These are phyloP conservation scores for Fringilla coelebs DNA, from an alignment of 2,797 vertebrate genomes.

Conservation along the genomic window DNA sequence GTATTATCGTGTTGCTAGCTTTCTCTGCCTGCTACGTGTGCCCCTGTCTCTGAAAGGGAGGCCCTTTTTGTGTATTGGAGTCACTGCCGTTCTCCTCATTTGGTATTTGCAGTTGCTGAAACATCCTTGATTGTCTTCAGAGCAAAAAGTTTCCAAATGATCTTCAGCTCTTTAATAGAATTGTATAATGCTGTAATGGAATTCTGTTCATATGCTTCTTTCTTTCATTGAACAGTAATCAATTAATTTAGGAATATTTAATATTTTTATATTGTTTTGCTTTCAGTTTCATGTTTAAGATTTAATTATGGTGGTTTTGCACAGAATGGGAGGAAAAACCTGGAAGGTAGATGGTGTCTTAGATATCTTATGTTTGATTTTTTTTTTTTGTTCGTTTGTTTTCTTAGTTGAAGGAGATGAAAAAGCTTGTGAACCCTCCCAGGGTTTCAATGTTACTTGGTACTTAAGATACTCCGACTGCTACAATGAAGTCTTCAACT, in stretches of 20 bases:
- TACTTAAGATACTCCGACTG: constrained; percentile 92
- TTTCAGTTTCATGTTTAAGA: neutral
- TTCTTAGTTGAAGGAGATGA: constrained; percentile 82
- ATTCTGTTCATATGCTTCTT: neutral
- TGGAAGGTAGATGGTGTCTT: neutral
- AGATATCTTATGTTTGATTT: neutral
- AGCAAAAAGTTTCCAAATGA: neutral
- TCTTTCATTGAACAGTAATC: neutral
- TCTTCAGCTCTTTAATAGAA: neutral
- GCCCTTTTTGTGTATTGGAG: neutral
- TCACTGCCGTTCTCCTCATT: neutral
- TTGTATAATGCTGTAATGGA: neutral
- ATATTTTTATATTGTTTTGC: neutral
- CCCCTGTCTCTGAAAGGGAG: neutral
- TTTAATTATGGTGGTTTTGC: neutral
- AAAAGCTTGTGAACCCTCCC: constrained; percentile 77
- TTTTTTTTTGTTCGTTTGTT: neutral
- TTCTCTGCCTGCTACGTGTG: neutral
- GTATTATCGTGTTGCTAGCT: neutral
- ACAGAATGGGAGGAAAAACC: neutral
- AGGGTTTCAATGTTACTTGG: constrained; percentile 88
- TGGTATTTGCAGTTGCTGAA: neutral
- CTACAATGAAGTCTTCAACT: constrained; percentile 95
- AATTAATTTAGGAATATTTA: neutral
- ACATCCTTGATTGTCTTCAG: neutral